These are phyloP conservation scores for Sinohyriopsis cumingii DNA, from an alignment of 2,888 invertebrate genomes.

Conservation along the genomic window DNA sequence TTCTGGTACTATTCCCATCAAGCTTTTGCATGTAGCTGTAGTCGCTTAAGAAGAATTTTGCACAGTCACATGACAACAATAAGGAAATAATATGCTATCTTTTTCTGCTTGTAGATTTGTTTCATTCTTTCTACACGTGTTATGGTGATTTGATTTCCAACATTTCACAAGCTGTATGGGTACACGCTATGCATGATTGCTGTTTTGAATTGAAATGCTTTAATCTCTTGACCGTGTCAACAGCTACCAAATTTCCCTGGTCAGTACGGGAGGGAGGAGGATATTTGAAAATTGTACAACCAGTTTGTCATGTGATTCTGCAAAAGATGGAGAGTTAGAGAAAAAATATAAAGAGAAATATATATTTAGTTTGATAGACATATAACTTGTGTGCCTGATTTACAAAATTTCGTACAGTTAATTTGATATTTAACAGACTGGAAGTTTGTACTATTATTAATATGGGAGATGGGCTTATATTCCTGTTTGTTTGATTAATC, in stretches of 20 bases:
- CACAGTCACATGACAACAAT: constrained; percentile 70
- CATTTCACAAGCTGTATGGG: constrained; percentile 9
- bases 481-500: too few relatives aligned
- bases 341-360: constrained; percentile 6
- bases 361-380: too few relatives aligned
- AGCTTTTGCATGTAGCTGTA: constrained; percentile 71
- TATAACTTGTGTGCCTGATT: too few relatives aligned
- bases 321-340: constrained; percentile 32
- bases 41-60: constrained; percentile 63
- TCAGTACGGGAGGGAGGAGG: too few relatives aligned
- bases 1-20: constrained; percentile 86
- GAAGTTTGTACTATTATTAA: too few relatives aligned
- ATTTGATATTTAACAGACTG: too few relatives aligned
- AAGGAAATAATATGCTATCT: constrained; percentile 42
- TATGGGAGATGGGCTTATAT: too few relatives aligned
- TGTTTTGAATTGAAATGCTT: constrained; percentile 28
- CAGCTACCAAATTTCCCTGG: too few relatives aligned
- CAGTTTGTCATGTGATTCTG: constrained; percentile 65
- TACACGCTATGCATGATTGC: constrained; percentile 50
- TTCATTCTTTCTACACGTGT: constrained; percentile 44
- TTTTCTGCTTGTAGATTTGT: constrained; percentile 46
- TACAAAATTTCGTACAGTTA: too few relatives aligned
- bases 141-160: constrained; percentile 38
- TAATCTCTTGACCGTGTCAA: constrained; percentile 1
- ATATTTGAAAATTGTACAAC: constrained; percentile 3